Evolutionary conservation across 1,140 invertebrate genomes (phyloP).

Genomic region (Spodoptera frugiperda): DNA sequence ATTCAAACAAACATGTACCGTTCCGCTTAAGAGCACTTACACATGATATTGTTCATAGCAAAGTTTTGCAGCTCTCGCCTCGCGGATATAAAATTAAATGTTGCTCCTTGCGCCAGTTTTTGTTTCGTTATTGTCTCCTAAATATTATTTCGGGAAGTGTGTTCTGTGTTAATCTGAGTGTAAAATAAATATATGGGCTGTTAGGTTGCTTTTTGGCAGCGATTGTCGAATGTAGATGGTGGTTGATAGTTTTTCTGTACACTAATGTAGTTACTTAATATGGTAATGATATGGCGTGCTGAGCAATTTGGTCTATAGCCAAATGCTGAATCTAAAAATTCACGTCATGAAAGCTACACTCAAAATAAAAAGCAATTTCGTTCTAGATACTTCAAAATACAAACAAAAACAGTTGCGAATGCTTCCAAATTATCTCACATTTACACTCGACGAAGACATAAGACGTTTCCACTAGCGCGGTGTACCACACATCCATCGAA

Average conservation of each 20-base stretch:
- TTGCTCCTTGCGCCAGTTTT: slow-evolving; percentile 32
- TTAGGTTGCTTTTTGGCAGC: slow-evolving; percentile 10
- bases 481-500: slow-evolving; percentile 17
- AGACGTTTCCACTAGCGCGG: slow-evolving; percentile 24
- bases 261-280: background rate
- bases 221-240: background rate
- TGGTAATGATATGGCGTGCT: background rate
- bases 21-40: slow-evolving; percentile 44
- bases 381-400: background rate
- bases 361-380: background rate
- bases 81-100: slow-evolving; percentile 35
- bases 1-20: slow-evolving; percentile 65
- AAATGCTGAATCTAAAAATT: too few relatives aligned
- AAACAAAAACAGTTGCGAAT: background rate
- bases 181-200: slow-evolving; percentile 24
- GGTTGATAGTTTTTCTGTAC: background rate
- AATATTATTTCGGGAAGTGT: slow-evolving; percentile 34
- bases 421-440: slow-evolving; percentile 16
- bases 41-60: slow-evolving; percentile 43
- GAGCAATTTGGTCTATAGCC: too few relatives aligned
- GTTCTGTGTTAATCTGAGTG: slow-evolving; percentile 22
- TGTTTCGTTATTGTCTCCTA: slow-evolving; percentile 28
- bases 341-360: too few relatives aligned
- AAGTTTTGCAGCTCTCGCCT: slow-evolving; percentile 39
- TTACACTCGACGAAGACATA: slow-evolving; percentile 11